A percentile compares a stretch with the other conserved stretches of the same genome.
Conservation (phyloP, 2,888 invertebrate species). For the Omphaloscelis lunosa region DNA sequence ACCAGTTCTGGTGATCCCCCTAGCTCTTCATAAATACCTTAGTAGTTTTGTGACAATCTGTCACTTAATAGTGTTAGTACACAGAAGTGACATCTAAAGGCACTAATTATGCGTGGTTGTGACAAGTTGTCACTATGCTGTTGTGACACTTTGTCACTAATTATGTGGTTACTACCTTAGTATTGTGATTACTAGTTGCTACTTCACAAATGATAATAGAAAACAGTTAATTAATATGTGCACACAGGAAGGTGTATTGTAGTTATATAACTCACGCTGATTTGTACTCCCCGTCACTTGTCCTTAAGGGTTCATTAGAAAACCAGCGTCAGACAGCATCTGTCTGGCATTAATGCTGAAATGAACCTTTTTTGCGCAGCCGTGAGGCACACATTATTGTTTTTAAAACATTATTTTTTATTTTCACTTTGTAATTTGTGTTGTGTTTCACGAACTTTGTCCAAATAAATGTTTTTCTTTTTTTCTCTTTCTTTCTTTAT, state of each 20-base stretch:
- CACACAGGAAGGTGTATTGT: not conserved
- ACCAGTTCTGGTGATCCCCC: conserved; percentile 17
- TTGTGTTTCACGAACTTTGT: no score
- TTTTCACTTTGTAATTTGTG: no score
- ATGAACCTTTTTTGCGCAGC: no score
- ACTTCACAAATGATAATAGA: conserved; percentile 5
- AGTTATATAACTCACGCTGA: not conserved
- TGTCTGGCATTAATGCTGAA: no score
- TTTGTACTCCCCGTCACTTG: no score
- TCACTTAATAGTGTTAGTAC: conserved; percentile 12
- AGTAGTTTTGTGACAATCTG: conserved; percentile 31
- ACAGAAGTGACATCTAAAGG: conserved; percentile 5
- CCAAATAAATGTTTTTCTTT: no score
- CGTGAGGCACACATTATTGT: no score
- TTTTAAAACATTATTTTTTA: no score
- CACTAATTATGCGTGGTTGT: conserved; percentile 24
- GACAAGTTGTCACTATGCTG: conserved; percentile 27
- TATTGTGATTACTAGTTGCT: conserved; percentile 3
- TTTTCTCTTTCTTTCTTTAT: no score
- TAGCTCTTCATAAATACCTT: not conserved
- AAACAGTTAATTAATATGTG: conserved; percentile 19
- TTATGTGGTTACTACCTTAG: conserved; percentile 23
- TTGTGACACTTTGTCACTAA: conserved; percentile 28
- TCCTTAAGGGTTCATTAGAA: no score
- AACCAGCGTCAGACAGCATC: no score